Evolutionary conservation across 2,888 invertebrate genomes (phyloP), one percentile per base, ranked within the genome.

Genomic region (Latrodectus elegans): DNA sequence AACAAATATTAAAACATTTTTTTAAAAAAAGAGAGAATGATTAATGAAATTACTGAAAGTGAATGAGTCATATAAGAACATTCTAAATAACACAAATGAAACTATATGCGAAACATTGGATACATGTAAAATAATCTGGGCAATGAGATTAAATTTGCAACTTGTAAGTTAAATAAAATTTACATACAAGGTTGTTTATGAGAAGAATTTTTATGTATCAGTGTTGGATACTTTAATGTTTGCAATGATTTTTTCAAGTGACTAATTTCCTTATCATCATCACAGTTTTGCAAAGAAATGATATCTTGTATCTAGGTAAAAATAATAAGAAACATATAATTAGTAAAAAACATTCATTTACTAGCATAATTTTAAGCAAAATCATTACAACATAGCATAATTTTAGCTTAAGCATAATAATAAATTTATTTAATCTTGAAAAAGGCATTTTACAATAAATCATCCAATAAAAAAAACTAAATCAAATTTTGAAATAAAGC

Each of bases 291-390:
- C n/a, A 52, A 9, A 8, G 84, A 53, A 22, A 84, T 77, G 11
- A 65, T 9, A 51, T 26, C 65, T 72, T 84, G 84, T 65, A 84
- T 84, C 84, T 84, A 72, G 52, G 49, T 49, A 0, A 53, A 52
- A 80, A 52, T 26, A 38, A 53, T 55, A 14, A 60, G 11, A 70
- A 38, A 38, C 4, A 38, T 38, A 38, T 38, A 38, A 38, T 38
- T 38, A 1, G 4, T 6, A 38, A 38, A 38, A 38, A 38, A 38
- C 38, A 38, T 6, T 38, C 38, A 38, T 1, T 38, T 38, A 38
- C n/a, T n/a, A n/a, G n/a, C n/a, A n/a, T n/a, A n/a, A n/a, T n/a
- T n/a, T n/a, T n/a, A n/a, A n/a, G n/a, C n/a, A n/a, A n/a, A n/a
- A n/a, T n/a, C n/a, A n/a, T n/a, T n/a, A n/a, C n/a, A n/a, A n/a